Evolutionary conservation across 2,113 vertebrate species (phyloP), one percentile per base, ranked within the genome.

Genomic region (Elaphurus davidianus): DNA sequence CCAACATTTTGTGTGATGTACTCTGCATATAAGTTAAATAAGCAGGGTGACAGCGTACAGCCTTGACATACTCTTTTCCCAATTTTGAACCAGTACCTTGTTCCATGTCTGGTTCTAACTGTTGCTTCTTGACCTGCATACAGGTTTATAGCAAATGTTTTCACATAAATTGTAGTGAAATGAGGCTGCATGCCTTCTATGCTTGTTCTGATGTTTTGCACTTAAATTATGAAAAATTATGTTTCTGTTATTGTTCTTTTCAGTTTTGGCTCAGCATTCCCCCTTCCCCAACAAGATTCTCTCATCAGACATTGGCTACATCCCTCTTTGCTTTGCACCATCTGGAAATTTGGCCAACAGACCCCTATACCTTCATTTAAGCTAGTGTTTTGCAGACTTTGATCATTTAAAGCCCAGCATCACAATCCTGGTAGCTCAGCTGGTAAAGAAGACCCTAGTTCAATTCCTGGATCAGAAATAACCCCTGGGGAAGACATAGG

Each of bases 261-360:
- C 62, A 87, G 74, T 94, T 96, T 97, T 64, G 62, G 79, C 27
- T 79, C 30, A 59, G 13, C 50, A 25, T 85, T 28, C 16, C 52
- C 45, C 27, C 87, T 21, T 14, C 9, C 30, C 64, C 87, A 76
- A 85, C 84, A 79, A 85, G 76, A 36, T 57, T 87, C 40, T 92
- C 83, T 97, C 87, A 62, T 59, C 95, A 97, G 79, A 96, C 90
- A 78, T 59, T 62, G 76, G 45, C 47, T 97, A 23, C 47, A 55
- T 92, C 57, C 23, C 50, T 97, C 55, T 90, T 90, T 55, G 40
- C 82, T 96, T 95, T 64, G 52, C 5, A 54, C 74, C 92, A 95
- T 96, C 97, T 96, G 97, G 97, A 94, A 93, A 87, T 64, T 87
- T 96, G 96, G 97, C 96, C 84, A 45, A 67, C 45, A 40, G 90